These are phyloP conservation scores for Syngnathus typhle DNA, from an alignment of 2,113 vertebrate genomes.

Conservation along the genomic window DNA sequence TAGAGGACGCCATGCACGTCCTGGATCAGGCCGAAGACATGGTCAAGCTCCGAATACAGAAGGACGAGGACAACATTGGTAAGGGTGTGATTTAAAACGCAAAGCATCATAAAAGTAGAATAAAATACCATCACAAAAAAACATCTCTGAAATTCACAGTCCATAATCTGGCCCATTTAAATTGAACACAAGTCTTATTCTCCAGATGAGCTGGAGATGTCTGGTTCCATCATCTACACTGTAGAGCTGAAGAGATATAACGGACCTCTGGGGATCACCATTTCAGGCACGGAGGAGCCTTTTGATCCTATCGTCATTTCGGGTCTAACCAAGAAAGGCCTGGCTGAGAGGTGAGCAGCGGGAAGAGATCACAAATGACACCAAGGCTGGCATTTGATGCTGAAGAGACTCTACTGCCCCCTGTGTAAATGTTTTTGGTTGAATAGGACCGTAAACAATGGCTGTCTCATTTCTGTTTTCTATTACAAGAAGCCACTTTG, in stretches of 20 bases:
- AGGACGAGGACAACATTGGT: constrained; percentile 98
- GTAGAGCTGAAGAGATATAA: constrained; percentile 92
- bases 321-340: constrained; percentile 87
- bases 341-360: constrained; percentile 87
- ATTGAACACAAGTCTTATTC: not conserved
- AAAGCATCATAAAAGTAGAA: not conserved
- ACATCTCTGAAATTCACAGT: no score
- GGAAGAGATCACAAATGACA: not conserved
- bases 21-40: constrained; percentile 92
- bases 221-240: constrained; percentile 91
- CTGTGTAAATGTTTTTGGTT: not conserved
- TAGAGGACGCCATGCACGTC: constrained; percentile 93
- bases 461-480: constrained; percentile 24
- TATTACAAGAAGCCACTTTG: constrained; percentile 49
- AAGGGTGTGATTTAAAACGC: constrained; percentile 9
- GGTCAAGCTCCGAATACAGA: constrained; percentile 93
- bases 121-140: not conserved
- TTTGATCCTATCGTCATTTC: constrained; percentile 97
- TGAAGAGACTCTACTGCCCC: not conserved
- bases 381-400: not conserved
- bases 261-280: constrained; percentile 93
- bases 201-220: constrained; percentile 93
- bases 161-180: no score
- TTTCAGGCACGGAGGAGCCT: constrained; percentile 95
- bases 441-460: constrained; percentile 35